phyloP scores from a whole-genome alignment of 2,797 vertebrate species.

The Peromyscus nudipes region DNA sequence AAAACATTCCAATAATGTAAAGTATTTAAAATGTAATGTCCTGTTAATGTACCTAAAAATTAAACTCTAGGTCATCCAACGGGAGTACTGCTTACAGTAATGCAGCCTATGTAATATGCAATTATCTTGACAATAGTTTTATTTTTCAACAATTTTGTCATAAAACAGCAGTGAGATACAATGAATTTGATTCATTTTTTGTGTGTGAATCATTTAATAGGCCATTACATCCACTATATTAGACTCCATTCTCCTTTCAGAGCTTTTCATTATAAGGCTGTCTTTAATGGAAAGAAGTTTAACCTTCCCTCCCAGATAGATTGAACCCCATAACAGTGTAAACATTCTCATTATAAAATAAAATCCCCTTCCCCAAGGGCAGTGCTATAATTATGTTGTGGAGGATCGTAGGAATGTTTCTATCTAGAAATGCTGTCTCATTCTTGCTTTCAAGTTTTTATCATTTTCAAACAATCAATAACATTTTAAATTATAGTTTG shows the following conservation, averaged over 20 bases:
- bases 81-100: slow-evolving; percentile 89
- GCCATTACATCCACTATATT: slow-evolving; percentile 92
- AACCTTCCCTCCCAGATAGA: slow-evolving; percentile 92
- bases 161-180: slow-evolving; percentile 91
- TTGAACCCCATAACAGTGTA: slow-evolving; percentile 92
- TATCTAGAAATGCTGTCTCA: slow-evolving; percentile 90
- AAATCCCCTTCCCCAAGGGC: slow-evolving; percentile 93
- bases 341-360: slow-evolving; percentile 93
- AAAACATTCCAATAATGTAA: slow-evolving; percentile 88
- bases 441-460: slow-evolving; percentile 89
- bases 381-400: slow-evolving; percentile 91
- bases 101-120: slow-evolving; percentile 90
- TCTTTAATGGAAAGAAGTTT: slow-evolving; percentile 93
- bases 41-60: slow-evolving; percentile 91
- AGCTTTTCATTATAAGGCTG: slow-evolving; percentile 93
- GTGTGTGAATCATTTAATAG: slow-evolving; percentile 93
- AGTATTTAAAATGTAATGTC: slow-evolving; percentile 91
- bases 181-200: slow-evolving; percentile 92
- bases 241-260: slow-evolving; percentile 90
- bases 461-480: slow-evolving; percentile 88
- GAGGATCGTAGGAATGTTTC: slow-evolving; percentile 89
- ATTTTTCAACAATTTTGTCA: slow-evolving; percentile 92
- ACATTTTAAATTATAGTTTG: slow-evolving; percentile 86
- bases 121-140: slow-evolving; percentile 92
- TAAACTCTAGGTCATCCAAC: slow-evolving; percentile 89